Base-by-base conservation (phyloP, 2,113 vertebrate species). In the Xiphias gladius region DNA sequence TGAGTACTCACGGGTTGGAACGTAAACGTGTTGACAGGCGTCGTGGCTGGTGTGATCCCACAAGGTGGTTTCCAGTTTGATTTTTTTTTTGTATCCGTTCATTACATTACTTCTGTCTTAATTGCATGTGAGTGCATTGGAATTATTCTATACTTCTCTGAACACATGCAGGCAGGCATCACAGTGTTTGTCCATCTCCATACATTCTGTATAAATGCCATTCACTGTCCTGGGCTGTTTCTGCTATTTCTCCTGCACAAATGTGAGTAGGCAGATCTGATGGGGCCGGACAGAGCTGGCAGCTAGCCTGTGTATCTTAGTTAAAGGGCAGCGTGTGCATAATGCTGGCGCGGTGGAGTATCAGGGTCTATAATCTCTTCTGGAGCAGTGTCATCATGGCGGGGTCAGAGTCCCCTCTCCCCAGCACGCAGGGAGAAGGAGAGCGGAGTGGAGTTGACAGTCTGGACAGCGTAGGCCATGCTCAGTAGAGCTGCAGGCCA, bases 291-390 rank as follows among this genome's bases (percentile, higher is more conserved):
- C 80, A 59, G 83, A 72, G 79, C 77, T 92, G 93, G 90, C 92
- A 90, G 83, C 73, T 37, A 39, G 90, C 89, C 87, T 16, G 73
- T 71, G 87, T 85, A 28, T 86, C 90, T 86, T 88, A 80, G 91
- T 89, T 88, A 93, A 92, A 94, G 91, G 89, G 86, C 92, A 93
- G 89, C 19, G 80, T 91, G 90, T 79, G 88, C 90, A 92, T 93
- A 93, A 93, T 87, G 87, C 86, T 91, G 88, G 80, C 74, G 67
- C 46, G 57, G 82, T 13, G 48, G 73, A 91, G 88, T 83, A 91
- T 92, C 92, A 90, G 79, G 87, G 75, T 85, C 92, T 86, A 93
- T 94, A 90, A 94, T 92, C 92, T 88, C 84, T 87, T 89, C 87
- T 90, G 88, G 84, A 89, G 88, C 86, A n/a, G 82, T 88, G 89